Evolutionary conservation across 2,113 vertebrate species (phyloP).

Genomic region (Marmota monax): DNA sequence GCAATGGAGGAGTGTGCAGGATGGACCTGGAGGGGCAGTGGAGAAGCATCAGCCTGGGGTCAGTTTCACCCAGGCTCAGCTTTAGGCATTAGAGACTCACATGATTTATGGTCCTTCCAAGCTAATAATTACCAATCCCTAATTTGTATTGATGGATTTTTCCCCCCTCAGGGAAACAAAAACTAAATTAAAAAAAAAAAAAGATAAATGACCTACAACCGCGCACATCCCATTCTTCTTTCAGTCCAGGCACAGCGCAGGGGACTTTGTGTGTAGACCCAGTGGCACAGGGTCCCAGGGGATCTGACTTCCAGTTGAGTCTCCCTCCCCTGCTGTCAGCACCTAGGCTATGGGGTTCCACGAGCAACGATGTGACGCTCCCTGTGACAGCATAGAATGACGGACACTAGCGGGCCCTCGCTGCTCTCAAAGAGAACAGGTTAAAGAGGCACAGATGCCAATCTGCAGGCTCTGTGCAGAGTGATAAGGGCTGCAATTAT

Average conservation of each 20-base stretch:
- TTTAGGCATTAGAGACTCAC: not conserved
- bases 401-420: not conserved
- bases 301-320: not conserved
- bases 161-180: not conserved
- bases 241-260: not conserved
- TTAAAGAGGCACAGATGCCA: not conserved
- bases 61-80: accelerated
- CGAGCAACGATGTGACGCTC: not conserved
- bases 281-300: no score
- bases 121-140: conserved; percentile 45
- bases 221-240: not conserved
- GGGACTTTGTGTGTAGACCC: not conserved
- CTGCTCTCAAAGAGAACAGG: conserved; percentile 22
- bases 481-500: not conserved
- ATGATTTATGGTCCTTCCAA: conserved; percentile 58
- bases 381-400: not conserved
- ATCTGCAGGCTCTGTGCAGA: not conserved
- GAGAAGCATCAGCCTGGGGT: not conserved
- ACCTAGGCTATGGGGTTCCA: not conserved
- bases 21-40: not conserved
- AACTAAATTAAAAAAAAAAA: not conserved
- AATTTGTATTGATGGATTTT: conserved; percentile 52
- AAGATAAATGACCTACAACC: not conserved
- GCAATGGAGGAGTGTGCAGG: not conserved
- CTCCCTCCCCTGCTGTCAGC: not conserved